These are phyloP conservation scores for Lepisosteus oculatus DNA, from an alignment of 2,113 vertebrate genomes.

Conservation along the genomic window DNA sequence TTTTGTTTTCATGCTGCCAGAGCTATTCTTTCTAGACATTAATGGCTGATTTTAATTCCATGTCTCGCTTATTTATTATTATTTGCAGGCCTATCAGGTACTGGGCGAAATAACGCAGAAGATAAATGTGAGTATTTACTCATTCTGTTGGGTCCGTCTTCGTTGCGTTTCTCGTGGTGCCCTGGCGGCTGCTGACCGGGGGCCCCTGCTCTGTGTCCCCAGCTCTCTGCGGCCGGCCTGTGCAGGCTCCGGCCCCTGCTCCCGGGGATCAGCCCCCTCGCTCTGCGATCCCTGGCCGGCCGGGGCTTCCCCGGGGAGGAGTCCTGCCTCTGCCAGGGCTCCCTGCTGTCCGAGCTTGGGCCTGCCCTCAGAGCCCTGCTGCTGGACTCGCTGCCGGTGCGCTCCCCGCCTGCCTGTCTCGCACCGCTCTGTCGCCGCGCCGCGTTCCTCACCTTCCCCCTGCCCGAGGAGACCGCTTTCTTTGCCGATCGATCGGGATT, in stretches of 20 bases:
- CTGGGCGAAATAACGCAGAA: constrained; percentile 64
- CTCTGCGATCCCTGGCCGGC: constrained; percentile 59
- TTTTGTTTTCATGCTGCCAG: background rate
- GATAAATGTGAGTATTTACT: constrained; percentile 64
- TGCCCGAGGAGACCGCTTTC: no score
- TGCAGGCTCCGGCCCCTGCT: constrained; percentile 70
- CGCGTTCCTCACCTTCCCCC: no score
- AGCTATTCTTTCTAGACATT: background rate
- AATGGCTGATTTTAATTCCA: background rate
- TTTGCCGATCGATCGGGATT: no score
- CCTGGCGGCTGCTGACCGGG: no score
- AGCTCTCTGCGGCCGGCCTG: constrained; percentile 58
- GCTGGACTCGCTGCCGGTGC: constrained; percentile 71
- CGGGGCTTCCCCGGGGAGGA: constrained; percentile 24
- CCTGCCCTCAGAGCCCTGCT: constrained; percentile 71
- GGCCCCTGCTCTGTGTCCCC: background rate
- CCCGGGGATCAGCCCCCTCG: constrained; percentile 65
- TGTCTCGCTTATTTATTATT: background rate
- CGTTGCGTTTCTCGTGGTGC: background rate
- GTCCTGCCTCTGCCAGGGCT: constrained; percentile 71
- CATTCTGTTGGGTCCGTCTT: no score
- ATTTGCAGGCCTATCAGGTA: constrained; percentile 69
- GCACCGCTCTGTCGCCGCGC: background rate
- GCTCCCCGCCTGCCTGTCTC: background rate
- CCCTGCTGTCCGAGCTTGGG: constrained; percentile 62